These are phyloP conservation scores for Elephantulus edwardii DNA, from an alignment of 2,113 vertebrate genomes.

Conservation along the genomic window DNA sequence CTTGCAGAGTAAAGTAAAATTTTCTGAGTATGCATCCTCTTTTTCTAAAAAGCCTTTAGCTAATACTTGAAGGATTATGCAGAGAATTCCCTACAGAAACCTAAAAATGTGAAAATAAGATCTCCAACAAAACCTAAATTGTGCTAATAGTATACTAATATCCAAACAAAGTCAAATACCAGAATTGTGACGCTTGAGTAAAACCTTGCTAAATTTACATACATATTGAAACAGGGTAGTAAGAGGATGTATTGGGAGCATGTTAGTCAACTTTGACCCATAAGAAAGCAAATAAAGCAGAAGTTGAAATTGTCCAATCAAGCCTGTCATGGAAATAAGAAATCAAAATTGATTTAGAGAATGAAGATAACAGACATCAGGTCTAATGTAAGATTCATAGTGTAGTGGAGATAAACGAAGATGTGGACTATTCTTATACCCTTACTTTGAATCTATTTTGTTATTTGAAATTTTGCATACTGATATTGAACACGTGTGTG, in stretches of 20 bases:
- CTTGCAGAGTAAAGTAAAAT: not conserved
- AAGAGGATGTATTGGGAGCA: not conserved
- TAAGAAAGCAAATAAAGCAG: not conserved
- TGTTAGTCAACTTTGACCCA: not conserved
- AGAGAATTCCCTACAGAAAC: not conserved
- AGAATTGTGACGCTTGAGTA: not conserved
- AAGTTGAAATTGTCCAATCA: not conserved
- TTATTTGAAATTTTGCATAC: not conserved
- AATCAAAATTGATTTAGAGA: accelerated
- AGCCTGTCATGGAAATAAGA: not conserved
- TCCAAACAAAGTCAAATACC: not conserved
- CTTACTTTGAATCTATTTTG: not conserved
- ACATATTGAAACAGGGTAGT: not conserved
- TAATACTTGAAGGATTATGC: not conserved
- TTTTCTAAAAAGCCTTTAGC: not conserved
- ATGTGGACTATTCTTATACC: not conserved
- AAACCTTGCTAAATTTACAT: not conserved
- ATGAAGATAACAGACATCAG: not conserved
- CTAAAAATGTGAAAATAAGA: not conserved
- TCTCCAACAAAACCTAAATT: not conserved
- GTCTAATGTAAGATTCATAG: accelerated
- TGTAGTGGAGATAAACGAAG: accelerated
- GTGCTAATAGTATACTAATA: not conserved
- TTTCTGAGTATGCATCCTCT: not conserved
- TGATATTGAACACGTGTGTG: too few relatives aligned